Evolutionary conservation across 2,888 invertebrate species (phyloP), one percentile per base, ranked within the genome.

Genomic region (Ectropis crepuscularia): DNA sequence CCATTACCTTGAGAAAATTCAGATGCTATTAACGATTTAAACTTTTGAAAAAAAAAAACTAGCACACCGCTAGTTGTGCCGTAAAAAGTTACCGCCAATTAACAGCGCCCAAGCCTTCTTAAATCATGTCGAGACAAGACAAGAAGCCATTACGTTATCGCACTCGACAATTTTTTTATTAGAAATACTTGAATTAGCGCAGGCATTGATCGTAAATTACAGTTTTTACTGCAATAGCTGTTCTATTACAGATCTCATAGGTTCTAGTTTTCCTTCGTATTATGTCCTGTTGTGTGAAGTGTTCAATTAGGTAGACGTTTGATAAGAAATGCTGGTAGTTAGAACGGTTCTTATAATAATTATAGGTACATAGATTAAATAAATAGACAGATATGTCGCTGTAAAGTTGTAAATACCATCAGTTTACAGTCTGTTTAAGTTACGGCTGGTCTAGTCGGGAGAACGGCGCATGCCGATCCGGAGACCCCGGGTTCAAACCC

Each of bases 41-140:
- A 41, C 12, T 42, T 51, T 28, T n/a, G 5, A 38, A 28, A 6
- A 28, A 28, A 42, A 53, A n/a, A 53, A 51, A 11, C 53, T 28
- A 53, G 28, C 7, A 53, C 28, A 8, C 8, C n/a, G 28, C 43
- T 53, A 43, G 43, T 43, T 4, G 11, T 37, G 43, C 36, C 43
- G 11, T 11, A 53, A 53, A 45, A 42, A 43, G 1, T 36, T 11
- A 9, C 0, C 41, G 28, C 47, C 47, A 55, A 55, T 55, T 55
- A 55, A 39, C 47, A 16, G 8, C 11, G 46, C 16, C 45, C 28
- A 39, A 45, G 55, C 8, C 61, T 48, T 28, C 70, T 77, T 79
- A 78, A 80, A 80, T 80, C 76, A 80, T 70, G 72, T 55, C 57
- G 59, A 50, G 51, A 54, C 54, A 45, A 51, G 70, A 67, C 68